Conservation (phyloP, 2,113 vertebrate genomes). For the Eubucco bourcierii region DNA sequence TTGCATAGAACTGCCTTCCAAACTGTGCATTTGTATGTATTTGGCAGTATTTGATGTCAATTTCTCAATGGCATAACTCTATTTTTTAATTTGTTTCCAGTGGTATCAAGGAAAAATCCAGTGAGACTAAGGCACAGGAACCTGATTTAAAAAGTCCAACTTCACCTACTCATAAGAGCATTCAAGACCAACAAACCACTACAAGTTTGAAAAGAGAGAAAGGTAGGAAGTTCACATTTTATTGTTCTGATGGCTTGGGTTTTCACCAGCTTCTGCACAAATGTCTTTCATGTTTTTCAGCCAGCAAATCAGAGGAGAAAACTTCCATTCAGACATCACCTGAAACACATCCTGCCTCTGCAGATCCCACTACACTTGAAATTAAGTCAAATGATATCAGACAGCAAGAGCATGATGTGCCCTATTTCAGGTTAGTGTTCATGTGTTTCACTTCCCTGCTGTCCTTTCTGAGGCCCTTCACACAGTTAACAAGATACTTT, state of each 20-base stretch:
- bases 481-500: accelerated
- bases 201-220: background rate
- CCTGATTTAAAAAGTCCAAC: background rate
- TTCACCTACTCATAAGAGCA: background rate
- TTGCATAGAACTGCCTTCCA: background rate
- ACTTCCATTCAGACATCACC: background rate
- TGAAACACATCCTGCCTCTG: background rate
- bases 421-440: constrained; percentile 76
- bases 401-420: constrained; percentile 69
- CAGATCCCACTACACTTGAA: background rate
- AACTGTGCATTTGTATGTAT: background rate
- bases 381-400: background rate
- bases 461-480: background rate
- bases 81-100: background rate
- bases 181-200: background rate
- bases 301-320: background rate
- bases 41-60: background rate
- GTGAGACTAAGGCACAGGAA: background rate
- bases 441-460: background rate
- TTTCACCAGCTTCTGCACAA: background rate
- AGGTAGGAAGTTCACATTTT: constrained; percentile 37
- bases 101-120: background rate
- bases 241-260: background rate
- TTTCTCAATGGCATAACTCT: background rate
- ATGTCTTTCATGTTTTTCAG: constrained; percentile 17